Base-by-base conservation (phyloP, 2,888 invertebrate species). In the Limenitis camilla region DNA sequence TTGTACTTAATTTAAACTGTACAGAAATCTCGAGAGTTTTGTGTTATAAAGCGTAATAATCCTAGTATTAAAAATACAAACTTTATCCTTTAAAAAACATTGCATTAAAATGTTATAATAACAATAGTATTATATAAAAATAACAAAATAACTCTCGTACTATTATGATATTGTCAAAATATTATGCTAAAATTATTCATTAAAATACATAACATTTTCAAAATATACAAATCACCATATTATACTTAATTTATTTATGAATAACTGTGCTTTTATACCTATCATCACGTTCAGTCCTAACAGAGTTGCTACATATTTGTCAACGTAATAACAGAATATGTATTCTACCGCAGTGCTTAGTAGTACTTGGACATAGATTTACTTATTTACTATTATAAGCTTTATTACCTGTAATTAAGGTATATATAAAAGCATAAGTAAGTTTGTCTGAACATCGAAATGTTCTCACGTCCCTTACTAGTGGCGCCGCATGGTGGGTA, bases 271-370 rank as follows among this genome's bases (percentile, higher is more conserved):
- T 62, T 61, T 50, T 66, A 55, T 68, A 64, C 30, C 56, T 53
- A 50, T 44, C 53, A 53, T 44, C 47, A 53, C 69, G 67, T 74
- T 67, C 63, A 65, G 63, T 72, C 72, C 68, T 69, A 71, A 71
- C 70, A 67, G 68, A 71, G 71, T 71, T 74, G 73, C 71, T 69
- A 74, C 75, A 74, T 77, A 78, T 77, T 76, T 76, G 82, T 81
- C 79, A 77, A 69, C 74, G 78, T 84, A 82, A 83, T 79, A 79
- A 72, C 72, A 69, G 73, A 78, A 81, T 85, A 80, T 78, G 73
- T 82, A 85, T 85, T 84, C 84, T 74, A 75, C 74, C 52, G 43
- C 45, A 65, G 73, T 73, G 65, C 70, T 72, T 67, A 69, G 65
- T 68, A 67, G 64, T 66, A 67, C 59, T 69, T 56, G 53, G 53